Conservation (phyloP, 2,888 invertebrate genomes). For the Eledona agricola region DNA sequence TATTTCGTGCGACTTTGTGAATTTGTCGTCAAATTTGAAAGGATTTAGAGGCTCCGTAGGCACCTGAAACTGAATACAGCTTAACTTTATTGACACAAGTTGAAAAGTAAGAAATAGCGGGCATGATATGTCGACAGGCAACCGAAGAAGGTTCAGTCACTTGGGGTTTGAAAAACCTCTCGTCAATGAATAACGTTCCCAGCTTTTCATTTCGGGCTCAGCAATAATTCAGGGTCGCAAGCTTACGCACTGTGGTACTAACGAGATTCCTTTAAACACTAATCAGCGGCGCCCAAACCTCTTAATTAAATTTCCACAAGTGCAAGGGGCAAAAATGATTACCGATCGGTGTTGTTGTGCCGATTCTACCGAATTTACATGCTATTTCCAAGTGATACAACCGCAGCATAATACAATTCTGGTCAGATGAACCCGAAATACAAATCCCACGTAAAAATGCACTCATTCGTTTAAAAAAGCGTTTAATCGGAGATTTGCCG, state of each 20-base stretch:
- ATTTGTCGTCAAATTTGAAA: background rate
- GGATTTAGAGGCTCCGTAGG: conserved; percentile 2
- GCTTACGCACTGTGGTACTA: background rate
- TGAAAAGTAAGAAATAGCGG: conserved; percentile 8
- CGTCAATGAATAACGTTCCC: conserved; percentile 17
- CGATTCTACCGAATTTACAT: background rate
- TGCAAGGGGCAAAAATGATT: no score
- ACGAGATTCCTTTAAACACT: background rate
- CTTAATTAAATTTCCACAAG: conserved; percentile 5
- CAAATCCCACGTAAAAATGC: conserved; percentile 1
- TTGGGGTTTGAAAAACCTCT: conserved; percentile 16
- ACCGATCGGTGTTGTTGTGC: background rate
- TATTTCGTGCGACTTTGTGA: conserved; percentile 1
- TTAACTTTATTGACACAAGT: conserved; percentile 1
- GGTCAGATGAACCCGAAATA: background rate
- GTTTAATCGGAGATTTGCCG: conserved; percentile 2
- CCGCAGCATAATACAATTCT: conserved; percentile 2
- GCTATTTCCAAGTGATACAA: background rate
- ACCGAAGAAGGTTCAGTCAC: conserved; percentile 15
- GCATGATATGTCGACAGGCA: conserved; percentile 13
- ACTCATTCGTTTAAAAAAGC: conserved; percentile 11
- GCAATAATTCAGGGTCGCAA: background rate
- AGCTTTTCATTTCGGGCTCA: conserved; percentile 9
- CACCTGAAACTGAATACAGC: conserved; percentile 5
- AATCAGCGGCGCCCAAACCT: no score